phyloP scores from a whole-genome alignment of 35 echinoderm and acorn worm genomes.

The Holothuria glaberrima region DNA sequence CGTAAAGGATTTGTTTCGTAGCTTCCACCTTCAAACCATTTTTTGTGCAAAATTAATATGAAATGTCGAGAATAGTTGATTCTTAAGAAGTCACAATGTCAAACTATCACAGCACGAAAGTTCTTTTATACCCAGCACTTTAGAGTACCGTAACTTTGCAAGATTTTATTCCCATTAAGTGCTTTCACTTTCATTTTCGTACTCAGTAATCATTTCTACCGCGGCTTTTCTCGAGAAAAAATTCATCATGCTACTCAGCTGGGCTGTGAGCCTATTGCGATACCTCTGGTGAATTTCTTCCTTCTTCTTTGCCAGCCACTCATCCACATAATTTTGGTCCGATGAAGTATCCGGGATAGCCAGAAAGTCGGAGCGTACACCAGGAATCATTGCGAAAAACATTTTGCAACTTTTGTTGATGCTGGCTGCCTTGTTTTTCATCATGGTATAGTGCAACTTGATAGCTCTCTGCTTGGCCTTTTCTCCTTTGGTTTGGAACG shows the following conservation, averaged over 20 bases:
- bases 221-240: too few relatives aligned
- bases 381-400: constrained; percentile 40
- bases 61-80: too few relatives aligned
- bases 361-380: constrained; percentile 1
- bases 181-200: too few relatives aligned
- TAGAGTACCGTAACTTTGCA: too few relatives aligned
- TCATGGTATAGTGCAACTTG: constrained; percentile 34
- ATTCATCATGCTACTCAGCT: neutral
- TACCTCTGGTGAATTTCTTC: neutral
- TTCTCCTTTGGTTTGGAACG: constrained; percentile 26
- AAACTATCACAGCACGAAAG: too few relatives aligned
- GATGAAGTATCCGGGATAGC: neutral
- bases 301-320: constrained; percentile 27
- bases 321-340: constrained; percentile 44
- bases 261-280: neutral
- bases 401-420: neutral
- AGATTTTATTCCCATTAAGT: too few relatives aligned
- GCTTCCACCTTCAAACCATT: too few relatives aligned
- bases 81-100: too few relatives aligned
- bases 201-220: too few relatives aligned
- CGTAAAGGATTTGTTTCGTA: too few relatives aligned
- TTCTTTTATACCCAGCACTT: too few relatives aligned
- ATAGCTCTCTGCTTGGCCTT: neutral
- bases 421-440: constrained; percentile 1
- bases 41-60: too few relatives aligned